Evolutionary conservation across 2,797 vertebrate genomes (phyloP), one percentile per base, ranked within the genome.

Genomic region (Chiloscyllium punctatum): DNA sequence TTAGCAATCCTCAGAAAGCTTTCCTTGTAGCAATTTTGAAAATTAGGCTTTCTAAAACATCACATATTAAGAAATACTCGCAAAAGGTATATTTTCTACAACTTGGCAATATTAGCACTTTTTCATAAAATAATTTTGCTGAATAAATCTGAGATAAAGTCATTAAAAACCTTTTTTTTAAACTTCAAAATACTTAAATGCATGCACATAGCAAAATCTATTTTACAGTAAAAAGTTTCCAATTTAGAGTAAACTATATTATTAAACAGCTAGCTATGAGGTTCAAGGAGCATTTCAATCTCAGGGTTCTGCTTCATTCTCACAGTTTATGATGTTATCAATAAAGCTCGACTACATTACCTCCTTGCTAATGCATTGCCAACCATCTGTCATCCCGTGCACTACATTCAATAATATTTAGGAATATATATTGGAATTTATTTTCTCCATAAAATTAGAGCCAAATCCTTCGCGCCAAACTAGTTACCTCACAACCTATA

Each of bases 261-360:
- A 57, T 90, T 57, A 90, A 90, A 62, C 30, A 62, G 87, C 25
- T 90, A 27, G 51, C 87, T 57, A 1, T 90, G 27, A 57, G 57
- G 30, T 90, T 30, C 87, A 5, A 90, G 53, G 33, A 33, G 53
- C 5, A 57, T 53, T 88, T 62, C 87, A 62, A 90, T 53, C 30
- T 90, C 51, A 25, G 62, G 16, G 66, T 71, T 25, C 21, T 94
- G 91, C 62, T 69, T 94, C 91, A 69, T 69, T 94, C 66, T 94
- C 68, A 37, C 88, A 94, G 37, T 94, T 94, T 71, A 69, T 71
- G 37, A 94, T 71, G 62, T 94, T n/a, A 94, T 94, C 62, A 94
- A n/a, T 71, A 69, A 71, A 94, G 88, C 57, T 91, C 7, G 53
- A 91, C 53, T 91, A 21, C 53, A 91, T 66, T 91, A 91, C 33